A percentile compares a stretch with the other conserved stretches of the same genome.
phyloP scores from a whole-genome alignment of 2,888 invertebrate genomes.

The Marronus borbonicus region DNA sequence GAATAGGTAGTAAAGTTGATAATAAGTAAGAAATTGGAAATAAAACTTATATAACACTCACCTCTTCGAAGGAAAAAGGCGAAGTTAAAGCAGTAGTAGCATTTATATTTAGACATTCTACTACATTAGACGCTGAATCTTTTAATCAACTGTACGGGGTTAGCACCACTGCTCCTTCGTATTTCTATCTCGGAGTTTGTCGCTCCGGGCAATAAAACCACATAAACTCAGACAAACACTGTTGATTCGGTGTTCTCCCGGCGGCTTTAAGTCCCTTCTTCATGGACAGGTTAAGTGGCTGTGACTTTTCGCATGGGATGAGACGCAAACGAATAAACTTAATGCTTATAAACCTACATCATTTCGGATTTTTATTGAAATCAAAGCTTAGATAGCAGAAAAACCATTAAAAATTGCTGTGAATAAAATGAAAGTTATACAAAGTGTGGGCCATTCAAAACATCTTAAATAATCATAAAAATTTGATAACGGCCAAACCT shows the following conservation, averaged over 20 bases:
- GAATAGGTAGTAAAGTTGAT: too few species aligned
- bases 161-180: constrained; percentile 34
- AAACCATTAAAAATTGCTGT: too few species aligned
- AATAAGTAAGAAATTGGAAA: too few species aligned
- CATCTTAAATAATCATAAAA: too few species aligned
- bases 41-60: too few species aligned
- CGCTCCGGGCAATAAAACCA: constrained; percentile 42
- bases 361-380: constrained; percentile 1
- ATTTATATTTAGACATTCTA: constrained; percentile 15
- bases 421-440: too few species aligned
- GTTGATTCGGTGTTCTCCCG: constrained; percentile 60
- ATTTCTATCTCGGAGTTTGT: constrained; percentile 42
- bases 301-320: constrained; percentile 57
- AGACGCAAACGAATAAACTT: constrained; percentile 56
- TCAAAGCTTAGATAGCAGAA: neutral
- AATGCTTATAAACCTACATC: constrained; percentile 22
- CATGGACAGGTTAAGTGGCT: constrained; percentile 59
- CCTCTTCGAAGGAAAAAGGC: neutral
- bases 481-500: too few species aligned
- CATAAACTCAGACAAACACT: constrained; percentile 54
- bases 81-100: neutral
- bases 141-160: constrained; percentile 44
- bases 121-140: constrained; percentile 29
- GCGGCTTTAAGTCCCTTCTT: constrained; percentile 57
- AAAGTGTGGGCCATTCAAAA: too few species aligned